Evolutionary conservation across 2,113 vertebrate genomes (phyloP).

Genomic region (Heterochromis multidens): DNA sequence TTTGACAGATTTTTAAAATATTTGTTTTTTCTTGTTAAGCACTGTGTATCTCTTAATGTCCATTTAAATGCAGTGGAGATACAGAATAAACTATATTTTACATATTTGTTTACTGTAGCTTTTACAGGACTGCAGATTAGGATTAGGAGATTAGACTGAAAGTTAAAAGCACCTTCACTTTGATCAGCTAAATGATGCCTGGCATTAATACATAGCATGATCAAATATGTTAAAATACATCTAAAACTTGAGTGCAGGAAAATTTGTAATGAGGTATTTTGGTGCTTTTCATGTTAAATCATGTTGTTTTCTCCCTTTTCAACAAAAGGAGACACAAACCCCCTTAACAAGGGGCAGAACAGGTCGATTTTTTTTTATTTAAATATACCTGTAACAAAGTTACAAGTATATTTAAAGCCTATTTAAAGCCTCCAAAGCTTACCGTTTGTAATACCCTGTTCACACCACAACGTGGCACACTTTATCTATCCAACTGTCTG

Average conservation of each 20-base stretch:
- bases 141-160: too few relatives aligned
- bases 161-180: too few relatives aligned
- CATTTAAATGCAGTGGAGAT: too few relatives aligned
- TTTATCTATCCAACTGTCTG: neutral
- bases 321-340: neutral
- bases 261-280: neutral
- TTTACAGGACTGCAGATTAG: too few relatives aligned
- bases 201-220: fast-evolving
- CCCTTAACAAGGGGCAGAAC: fast-evolving
- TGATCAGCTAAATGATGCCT: neutral
- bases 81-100: too few relatives aligned
- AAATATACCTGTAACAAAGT: neutral
- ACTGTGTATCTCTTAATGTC: too few relatives aligned
- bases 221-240: neutral
- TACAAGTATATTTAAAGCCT: too few relatives aligned
- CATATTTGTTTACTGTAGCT: too few relatives aligned
- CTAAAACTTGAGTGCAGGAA: neutral
- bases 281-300: neutral
- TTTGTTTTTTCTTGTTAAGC: too few relatives aligned
- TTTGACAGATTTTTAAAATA: too few relatives aligned
- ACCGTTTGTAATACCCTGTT: neutral
- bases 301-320: neutral
- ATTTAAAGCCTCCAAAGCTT: neutral
- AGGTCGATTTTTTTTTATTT: neutral
- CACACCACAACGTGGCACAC: neutral